Evolutionary conservation across 2,113 vertebrate genomes (phyloP), one percentile per base, ranked within the genome.

Genomic region (Andinoacara biseriatus): DNA sequence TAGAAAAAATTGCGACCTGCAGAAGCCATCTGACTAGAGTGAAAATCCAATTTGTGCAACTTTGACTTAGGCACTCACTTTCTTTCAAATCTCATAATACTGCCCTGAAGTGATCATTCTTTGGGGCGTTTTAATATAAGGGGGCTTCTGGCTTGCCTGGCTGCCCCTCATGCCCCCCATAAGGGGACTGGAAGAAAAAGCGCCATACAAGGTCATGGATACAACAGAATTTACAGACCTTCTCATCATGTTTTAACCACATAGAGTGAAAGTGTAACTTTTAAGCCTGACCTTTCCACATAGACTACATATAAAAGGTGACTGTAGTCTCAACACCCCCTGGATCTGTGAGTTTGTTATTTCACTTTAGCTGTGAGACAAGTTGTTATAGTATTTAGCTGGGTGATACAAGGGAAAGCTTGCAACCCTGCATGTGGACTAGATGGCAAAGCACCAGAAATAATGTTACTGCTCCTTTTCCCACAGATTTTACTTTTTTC

Each of bases 41-140:
- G 29, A 31, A 31, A 31, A 5, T 31, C 3, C 29, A 5, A 31
- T 31, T 31, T 31, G 29, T 31, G 29, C 5, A 5, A 31, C 29
- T 31, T 31, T 31, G 29, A 31, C 29, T 31, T 31, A 31, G 5
- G 29, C 29, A 31, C 54, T 65, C 33, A n/a, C 29, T 74, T 58
- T 15, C 67, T 76, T 56, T 67, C 26, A 80, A 46, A 59, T 83
- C 24, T 69, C 79, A 33, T 76, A 62, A 58, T 72, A 56, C n/a
- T 58, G 80, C 49, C 54, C 81, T 74, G 72, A 29, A 9, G 38
- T 63, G 82, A 75, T 78, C 24, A 24, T 17, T 33, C 1, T 54
- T 67, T 4, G 22, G 11, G 14, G 43, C 26, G 35, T 7, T 24
- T 9, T n/a, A 75, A 76, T 78, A 65, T 57, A 14, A 62, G 18